These are phyloP conservation scores for Spea bombifrons DNA, from an alignment of 2,113 vertebrate genomes.

Conservation along the genomic window DNA sequence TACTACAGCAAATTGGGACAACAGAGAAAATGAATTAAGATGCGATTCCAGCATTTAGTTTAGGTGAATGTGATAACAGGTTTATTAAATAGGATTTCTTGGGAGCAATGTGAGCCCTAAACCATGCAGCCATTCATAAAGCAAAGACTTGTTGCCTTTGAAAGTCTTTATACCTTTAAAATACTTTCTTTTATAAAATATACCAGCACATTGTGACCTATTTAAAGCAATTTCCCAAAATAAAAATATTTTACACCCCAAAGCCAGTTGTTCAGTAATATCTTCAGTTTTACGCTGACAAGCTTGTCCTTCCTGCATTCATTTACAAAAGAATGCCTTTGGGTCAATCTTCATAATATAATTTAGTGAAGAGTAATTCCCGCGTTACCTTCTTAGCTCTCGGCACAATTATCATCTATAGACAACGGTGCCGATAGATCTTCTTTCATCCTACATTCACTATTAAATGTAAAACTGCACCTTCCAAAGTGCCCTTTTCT, in stretches of 20 bases:
- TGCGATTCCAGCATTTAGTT: too few relatives aligned
- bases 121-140: conserved; percentile 10
- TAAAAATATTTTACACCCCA: conserved; percentile 51
- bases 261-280: conserved; percentile 61
- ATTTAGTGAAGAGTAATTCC: conserved; percentile 79
- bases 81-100: too few relatives aligned
- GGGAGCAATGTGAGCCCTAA: background rate
- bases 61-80: too few relatives aligned
- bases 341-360: conserved; percentile 78
- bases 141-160: background rate
- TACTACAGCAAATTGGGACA: too few relatives aligned
- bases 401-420: conserved; percentile 68
- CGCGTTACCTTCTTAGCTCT: conserved; percentile 67
- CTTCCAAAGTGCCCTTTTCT: conserved; percentile 66
- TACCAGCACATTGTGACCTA: background rate
- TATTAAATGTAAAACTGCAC: conserved; percentile 63
- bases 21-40: too few relatives aligned
- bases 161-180: background rate
- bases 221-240: conserved; percentile 16
- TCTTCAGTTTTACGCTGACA: conserved; percentile 65
- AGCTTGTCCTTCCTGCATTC: conserved; percentile 61
- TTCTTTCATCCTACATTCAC: conserved; percentile 66
- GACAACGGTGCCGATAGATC: conserved; percentile 70
- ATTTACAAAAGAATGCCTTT: conserved; percentile 70
- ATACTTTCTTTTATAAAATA: background rate